A percentile compares a stretch with the other conserved stretches of the same genome.
Conservation (phyloP, 2,888 invertebrate genomes). For the Mythimna lalbum region DNA sequence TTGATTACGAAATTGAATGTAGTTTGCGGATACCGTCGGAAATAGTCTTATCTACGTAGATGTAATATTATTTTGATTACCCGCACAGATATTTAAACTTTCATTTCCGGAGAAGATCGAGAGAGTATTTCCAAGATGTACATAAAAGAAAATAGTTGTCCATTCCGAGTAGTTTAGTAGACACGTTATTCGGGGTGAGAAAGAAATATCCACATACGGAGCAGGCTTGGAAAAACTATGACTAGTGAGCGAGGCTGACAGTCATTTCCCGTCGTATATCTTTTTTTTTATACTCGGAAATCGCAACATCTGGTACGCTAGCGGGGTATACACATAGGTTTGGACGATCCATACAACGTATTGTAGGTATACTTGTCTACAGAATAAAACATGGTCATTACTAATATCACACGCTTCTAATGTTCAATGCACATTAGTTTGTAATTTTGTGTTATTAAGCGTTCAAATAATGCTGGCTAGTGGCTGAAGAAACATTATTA, state of each 20-base stretch:
- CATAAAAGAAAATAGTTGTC: conserved; percentile 51
- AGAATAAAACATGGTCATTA: conserved; percentile 59
- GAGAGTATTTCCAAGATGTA: conserved; percentile 18
- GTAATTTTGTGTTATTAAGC: neutral
- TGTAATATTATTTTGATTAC: conserved; percentile 24
- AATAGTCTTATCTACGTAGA: conserved; percentile 1
- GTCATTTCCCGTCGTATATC: conserved; percentile 86
- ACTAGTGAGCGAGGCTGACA: conserved; percentile 80
- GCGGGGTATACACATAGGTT: conserved; percentile 69
- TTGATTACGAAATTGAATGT: conserved; percentile 68
- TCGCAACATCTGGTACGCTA: conserved; percentile 84
- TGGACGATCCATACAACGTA: conserved; percentile 68
- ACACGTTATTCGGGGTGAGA: conserved; percentile 57
- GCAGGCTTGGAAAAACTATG: conserved; percentile 79
- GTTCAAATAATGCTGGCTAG: neutral
- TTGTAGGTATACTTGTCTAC: conserved; percentile 73
- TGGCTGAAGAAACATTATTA: neutral
- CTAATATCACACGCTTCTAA: conserved; percentile 63
- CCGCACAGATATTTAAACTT: conserved; percentile 33
- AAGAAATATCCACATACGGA: conserved; percentile 66
- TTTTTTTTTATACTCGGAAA: conserved; percentile 84
- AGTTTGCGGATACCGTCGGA: conserved; percentile 27
- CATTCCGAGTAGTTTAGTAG: conserved; percentile 50
- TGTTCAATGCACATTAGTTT: conserved; percentile 31
- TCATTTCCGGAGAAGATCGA: conserved; percentile 18